Evolutionary conservation across 2,888 invertebrate species (phyloP).

Genomic region (Odontocerum albicorne): DNA sequence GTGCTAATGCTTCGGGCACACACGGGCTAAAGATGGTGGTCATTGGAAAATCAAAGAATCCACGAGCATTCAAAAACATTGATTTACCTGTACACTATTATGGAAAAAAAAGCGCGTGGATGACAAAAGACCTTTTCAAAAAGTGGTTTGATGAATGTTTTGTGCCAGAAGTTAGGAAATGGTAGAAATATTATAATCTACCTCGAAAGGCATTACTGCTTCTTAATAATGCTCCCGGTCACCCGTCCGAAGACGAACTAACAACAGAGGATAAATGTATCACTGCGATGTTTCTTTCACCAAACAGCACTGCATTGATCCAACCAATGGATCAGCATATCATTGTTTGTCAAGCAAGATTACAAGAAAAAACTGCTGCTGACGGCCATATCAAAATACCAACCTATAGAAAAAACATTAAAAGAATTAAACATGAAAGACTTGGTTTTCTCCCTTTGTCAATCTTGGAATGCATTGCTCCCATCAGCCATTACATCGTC

Average conservation of each 20-base stretch:
- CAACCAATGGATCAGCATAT: slow-evolving; percentile 41
- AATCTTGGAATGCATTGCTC: too few species aligned
- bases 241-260: slow-evolving; percentile 38
- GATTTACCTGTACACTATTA: slow-evolving; percentile 38
- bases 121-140: not conserved
- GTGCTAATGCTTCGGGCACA: not conserved
- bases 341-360: slow-evolving; percentile 39
- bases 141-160: not conserved
- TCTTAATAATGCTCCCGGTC: slow-evolving; percentile 39
- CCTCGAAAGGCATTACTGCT: slow-evolving; percentile 39
- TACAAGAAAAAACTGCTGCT: slow-evolving; percentile 31
- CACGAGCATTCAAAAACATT: slow-evolving; percentile 38
- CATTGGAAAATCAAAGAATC: slow-evolving; percentile 34
- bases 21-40: not conserved
- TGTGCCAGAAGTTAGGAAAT: slow-evolving; percentile 5
- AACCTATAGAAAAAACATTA: too few species aligned
- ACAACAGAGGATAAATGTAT: slow-evolving; percentile 39
- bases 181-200: slow-evolving; percentile 34
- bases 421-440: too few species aligned
- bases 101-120: not conserved
- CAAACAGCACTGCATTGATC: slow-evolving; percentile 37
- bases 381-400: too few species aligned
- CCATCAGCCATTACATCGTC: too few species aligned
- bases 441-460: too few species aligned
- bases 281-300: slow-evolving; percentile 40